Evolutionary conservation across 2,888 invertebrate genomes (phyloP).

Genomic region (Hypselothyrea guttata): DNA sequence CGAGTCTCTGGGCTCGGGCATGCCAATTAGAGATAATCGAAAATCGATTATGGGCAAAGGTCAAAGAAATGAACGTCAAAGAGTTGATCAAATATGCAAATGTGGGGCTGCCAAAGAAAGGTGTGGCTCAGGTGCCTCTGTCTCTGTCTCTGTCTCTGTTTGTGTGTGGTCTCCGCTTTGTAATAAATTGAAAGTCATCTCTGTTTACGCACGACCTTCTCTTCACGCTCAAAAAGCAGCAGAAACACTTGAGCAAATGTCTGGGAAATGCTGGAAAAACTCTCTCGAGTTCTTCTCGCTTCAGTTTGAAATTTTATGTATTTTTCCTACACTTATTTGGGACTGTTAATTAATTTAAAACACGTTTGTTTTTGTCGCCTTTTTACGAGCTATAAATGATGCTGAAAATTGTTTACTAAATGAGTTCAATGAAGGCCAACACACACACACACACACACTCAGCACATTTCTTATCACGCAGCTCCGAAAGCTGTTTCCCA

Average conservation of each 20-base stretch:
- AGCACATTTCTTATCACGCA: constrained; percentile 45
- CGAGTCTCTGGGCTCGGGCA: constrained; percentile 10
- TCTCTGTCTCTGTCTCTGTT: constrained; percentile 4
- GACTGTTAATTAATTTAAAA: constrained; percentile 59
- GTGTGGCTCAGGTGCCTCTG: constrained; percentile 30
- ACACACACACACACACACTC: constrained; percentile 19
- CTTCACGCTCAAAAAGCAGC: too few relatives aligned
- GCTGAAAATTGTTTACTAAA: constrained; percentile 45
- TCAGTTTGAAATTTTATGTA: constrained; percentile 32
- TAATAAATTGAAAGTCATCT: constrained; percentile 58
- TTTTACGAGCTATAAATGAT: constrained; percentile 56
- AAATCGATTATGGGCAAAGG: constrained; percentile 34
- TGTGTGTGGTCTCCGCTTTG: constrained; percentile 34
- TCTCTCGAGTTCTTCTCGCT: background rate
- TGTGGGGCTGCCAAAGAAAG: constrained; percentile 23
- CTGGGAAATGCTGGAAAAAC: constrained; percentile 13
- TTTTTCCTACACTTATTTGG: constrained; percentile 8
- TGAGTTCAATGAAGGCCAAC: constrained; percentile 40
- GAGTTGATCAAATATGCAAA: constrained; percentile 54
- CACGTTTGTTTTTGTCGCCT: constrained; percentile 44
- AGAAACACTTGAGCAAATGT: constrained; percentile 29
- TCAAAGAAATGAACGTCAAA: constrained; percentile 1
- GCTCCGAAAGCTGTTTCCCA: constrained; percentile 57
- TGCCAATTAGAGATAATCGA: constrained; percentile 63
- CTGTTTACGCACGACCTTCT: constrained; percentile 38